Evolutionary conservation across 2,113 vertebrate species (phyloP).

Genomic region (Dasyprocta punctata): DNA sequence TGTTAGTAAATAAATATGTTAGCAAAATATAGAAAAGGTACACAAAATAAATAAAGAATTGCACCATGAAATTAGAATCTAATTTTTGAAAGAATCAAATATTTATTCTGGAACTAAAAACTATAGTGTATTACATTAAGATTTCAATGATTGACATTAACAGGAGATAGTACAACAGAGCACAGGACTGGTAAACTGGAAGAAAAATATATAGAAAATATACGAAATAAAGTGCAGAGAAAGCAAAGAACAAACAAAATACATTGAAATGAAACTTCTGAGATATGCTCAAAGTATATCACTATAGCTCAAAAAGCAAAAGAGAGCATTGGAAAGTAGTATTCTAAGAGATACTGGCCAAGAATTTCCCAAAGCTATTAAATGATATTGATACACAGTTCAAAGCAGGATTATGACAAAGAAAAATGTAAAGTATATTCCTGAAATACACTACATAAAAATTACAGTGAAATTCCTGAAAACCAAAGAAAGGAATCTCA

Average conservation of each 20-base stretch:
- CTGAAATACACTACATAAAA: background rate
- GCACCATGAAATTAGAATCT: background rate
- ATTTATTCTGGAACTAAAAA: background rate
- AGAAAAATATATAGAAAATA: background rate
- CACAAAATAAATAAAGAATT: background rate
- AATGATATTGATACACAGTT: background rate
- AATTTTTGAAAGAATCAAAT: background rate
- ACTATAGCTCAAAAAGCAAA: background rate
- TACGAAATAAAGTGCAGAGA: background rate
- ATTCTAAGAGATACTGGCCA: background rate
- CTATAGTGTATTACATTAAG: background rate
- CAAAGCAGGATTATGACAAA: background rate
- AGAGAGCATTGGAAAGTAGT: background rate
- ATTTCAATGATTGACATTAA: background rate
- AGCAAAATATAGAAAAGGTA: background rate
- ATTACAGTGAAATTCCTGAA: background rate
- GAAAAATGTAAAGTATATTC: background rate
- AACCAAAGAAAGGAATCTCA: background rate
- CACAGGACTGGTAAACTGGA: background rate
- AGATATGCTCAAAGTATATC: background rate
- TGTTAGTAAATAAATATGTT: background rate
- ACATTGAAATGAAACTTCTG: background rate
- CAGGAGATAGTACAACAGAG: background rate
- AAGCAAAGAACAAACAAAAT: background rate
- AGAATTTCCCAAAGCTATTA: slow-evolving; percentile 20